phyloP scores from a whole-genome alignment of 2,888 invertebrate genomes.

The Aplocera efformata region DNA sequence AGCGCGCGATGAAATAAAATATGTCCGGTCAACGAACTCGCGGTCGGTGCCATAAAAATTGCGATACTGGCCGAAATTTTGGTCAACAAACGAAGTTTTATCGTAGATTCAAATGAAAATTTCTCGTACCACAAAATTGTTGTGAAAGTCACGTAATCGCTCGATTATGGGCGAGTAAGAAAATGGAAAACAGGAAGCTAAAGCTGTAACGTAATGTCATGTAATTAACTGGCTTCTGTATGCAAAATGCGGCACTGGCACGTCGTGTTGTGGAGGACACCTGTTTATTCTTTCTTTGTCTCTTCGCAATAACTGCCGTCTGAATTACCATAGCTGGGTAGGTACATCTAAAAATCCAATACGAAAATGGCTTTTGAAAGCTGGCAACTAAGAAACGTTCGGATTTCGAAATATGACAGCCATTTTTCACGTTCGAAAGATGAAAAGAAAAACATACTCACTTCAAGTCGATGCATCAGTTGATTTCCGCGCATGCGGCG shows the following conservation, averaged over 20 bases:
- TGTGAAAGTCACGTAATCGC: slow-evolving; percentile 40
- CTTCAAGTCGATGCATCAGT: slow-evolving; percentile 39
- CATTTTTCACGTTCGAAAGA: slow-evolving; percentile 8
- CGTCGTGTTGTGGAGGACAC: slow-evolving; percentile 43
- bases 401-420: slow-evolving; percentile 13
- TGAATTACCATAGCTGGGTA: too few relatives aligned
- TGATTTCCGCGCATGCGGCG: slow-evolving; percentile 62
- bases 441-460: slow-evolving; percentile 43
- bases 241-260: slow-evolving; percentile 51
- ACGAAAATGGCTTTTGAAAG: slow-evolving; percentile 9
- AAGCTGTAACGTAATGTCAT: slow-evolving; percentile 19
- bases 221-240: slow-evolving; percentile 51
- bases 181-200: slow-evolving; percentile 22
- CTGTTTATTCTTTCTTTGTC: slow-evolving; percentile 45
- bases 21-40: slow-evolving; percentile 78
- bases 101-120: slow-evolving; percentile 1
- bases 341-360: slow-evolving; percentile 5
- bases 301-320: slow-evolving; percentile 28
- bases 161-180: slow-evolving; percentile 49
- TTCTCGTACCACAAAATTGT: slow-evolving; percentile 21
- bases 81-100: slow-evolving; percentile 48
- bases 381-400: slow-evolving; percentile 4
- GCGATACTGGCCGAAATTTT: slow-evolving; percentile 76
- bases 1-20: slow-evolving; percentile 81
- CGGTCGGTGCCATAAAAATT: slow-evolving; percentile 78